Percentiles rank a stretch among this genome's conserved stretches.
phyloP scores from a whole-genome alignment of 2,113 vertebrate species.

The Sapayoa aenigma region DNA sequence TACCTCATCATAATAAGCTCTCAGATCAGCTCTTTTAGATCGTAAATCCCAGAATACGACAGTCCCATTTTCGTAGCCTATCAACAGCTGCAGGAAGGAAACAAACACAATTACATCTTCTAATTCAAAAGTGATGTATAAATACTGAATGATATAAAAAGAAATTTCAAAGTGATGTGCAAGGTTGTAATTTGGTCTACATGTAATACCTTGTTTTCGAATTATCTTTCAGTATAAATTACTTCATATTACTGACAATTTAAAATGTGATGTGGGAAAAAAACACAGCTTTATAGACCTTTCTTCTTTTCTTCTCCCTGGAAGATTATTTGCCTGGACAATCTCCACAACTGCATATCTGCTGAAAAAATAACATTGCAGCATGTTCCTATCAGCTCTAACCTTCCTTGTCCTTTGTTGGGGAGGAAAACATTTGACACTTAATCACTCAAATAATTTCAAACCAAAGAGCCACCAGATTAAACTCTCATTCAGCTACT shows the following conservation, averaged over 20 bases:
- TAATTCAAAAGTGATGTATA: not conserved
- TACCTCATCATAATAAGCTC: slow-evolving; percentile 98
- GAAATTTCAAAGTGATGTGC: not conserved
- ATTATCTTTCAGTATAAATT: not conserved
- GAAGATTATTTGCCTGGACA: not conserved
- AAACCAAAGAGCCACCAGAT: not conserved
- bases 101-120: not conserved
- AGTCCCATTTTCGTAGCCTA: slow-evolving; percentile 96
- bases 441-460: not conserved
- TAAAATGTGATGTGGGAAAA: not conserved
- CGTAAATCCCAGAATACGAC: slow-evolving; percentile 94
- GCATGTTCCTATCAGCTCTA: not conserved
- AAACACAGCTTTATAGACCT: not conserved
- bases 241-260: not conserved
- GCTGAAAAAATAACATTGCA: not conserved
- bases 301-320: not conserved
- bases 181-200: not conserved
- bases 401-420: not conserved
- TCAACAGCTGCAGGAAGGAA: slow-evolving; percentile 81
- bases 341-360: not conserved
- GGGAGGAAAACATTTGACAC: not conserved
- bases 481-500: not conserved
- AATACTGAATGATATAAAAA: not conserved
- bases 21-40: slow-evolving; percentile 91
- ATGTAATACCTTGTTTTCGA: not conserved